Evolutionary conservation across 2,113 vertebrate species (phyloP).

Genomic region (Labeo catla): DNA sequence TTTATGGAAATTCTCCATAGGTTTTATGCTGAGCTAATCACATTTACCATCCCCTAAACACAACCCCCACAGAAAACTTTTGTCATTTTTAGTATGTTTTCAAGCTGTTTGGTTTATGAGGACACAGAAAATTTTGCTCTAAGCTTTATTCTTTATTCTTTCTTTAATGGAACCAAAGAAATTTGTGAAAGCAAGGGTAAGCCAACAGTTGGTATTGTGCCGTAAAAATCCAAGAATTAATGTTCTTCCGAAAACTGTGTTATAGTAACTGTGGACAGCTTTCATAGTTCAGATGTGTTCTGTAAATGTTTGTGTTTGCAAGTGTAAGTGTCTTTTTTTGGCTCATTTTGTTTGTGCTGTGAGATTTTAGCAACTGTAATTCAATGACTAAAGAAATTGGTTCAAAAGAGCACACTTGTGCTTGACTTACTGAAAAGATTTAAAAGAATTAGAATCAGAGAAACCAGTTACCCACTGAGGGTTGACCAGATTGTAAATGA

Average conservation of each 20-base stretch:
- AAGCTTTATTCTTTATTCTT: conserved; percentile 19
- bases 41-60: background rate
- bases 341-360: background rate
- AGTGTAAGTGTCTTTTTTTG: background rate
- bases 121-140: background rate
- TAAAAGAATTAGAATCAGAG: background rate
- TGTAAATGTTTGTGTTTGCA: conserved; percentile 31
- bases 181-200: conserved; percentile 86
- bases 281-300: conserved; percentile 5
- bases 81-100: background rate
- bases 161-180: conserved; percentile 81
- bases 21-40: too few species aligned
- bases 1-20: background rate
- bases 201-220: conserved; percentile 51
- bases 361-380: background rate
- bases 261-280: background rate
- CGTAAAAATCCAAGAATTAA: background rate
- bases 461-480: background rate
- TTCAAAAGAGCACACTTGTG: background rate
- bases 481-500: background rate
- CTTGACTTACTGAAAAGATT: background rate
- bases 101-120: background rate
- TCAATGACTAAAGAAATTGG: background rate
- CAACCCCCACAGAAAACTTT: background rate
- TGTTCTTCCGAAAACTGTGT: conserved; percentile 8